phyloP scores from a whole-genome alignment of 2,888 invertebrate genomes.

The Abrostola triplasia region DNA sequence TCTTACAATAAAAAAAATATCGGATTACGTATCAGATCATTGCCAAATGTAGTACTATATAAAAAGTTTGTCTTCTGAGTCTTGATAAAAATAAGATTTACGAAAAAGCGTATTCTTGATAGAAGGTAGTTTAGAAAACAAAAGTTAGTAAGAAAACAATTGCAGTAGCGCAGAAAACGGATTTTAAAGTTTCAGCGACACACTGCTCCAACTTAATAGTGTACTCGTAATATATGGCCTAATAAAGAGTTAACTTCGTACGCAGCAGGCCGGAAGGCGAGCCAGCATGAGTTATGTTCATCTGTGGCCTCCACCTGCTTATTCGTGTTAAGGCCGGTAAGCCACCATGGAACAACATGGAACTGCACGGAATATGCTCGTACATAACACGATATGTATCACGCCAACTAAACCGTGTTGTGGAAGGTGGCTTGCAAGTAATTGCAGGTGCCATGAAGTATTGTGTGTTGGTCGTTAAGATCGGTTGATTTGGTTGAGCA shows the following conservation, averaged over 20 bases:
- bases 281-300: constrained; percentile 29
- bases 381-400: constrained; percentile 5
- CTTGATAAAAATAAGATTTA: too few relatives aligned
- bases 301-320: constrained; percentile 16
- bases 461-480: background rate
- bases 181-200: too few relatives aligned
- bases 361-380: constrained; percentile 25
- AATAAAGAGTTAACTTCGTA: background rate
- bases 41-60: too few relatives aligned
- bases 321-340: constrained; percentile 20
- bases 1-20: too few relatives aligned
- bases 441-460: constrained; percentile 25
- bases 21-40: too few relatives aligned
- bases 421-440: constrained; percentile 11
- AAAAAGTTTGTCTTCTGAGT: too few relatives aligned
- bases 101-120: too few relatives aligned
- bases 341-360: constrained; percentile 1
- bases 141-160: too few relatives aligned
- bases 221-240: background rate
- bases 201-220: too few relatives aligned
- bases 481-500: too few relatives aligned
- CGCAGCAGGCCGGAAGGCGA: constrained; percentile 17
- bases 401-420: constrained; percentile 19
- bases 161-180: too few relatives aligned
- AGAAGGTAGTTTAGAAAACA: too few relatives aligned